Base-by-base conservation (phyloP, 2,113 vertebrate species). In the Pteropus alecto region DNA sequence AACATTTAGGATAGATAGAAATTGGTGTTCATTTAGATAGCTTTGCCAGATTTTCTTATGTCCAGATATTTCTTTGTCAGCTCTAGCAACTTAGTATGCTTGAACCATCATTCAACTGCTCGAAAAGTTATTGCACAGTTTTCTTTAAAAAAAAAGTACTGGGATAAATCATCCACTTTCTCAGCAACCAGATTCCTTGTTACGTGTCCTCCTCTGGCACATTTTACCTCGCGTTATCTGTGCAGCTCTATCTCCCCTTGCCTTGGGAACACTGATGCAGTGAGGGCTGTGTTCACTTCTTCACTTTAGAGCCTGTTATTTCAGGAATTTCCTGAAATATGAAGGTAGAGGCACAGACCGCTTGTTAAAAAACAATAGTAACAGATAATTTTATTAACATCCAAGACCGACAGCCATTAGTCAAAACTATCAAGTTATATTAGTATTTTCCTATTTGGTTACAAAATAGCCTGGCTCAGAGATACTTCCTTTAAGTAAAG, bases 51-150 rank as follows among this genome's bases (percentile, higher is more conserved):
- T 94, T 93, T 87, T 87, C 58, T 89, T 93, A 93, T 88, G 84
- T 84, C 61, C 56, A 88, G 30, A 56, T 92, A 87, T 90, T 97
- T 94, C 90, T 97, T 70, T 78, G 70, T 90, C 71, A 77, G 46
- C 70, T 77, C 88, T 88, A 94, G 95, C 95, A 91, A 73, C 12
- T 43, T 28, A 51, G 56, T 61, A 7, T 97, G 43, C 92, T 93
- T 95, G 73, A 90, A 94, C 92, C 70, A 51, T 61, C 28, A 76
- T 63, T 78, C 46, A 85, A 21, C 65, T 86, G 43, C 84, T 82
- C 26, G 24, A 51, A 70, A 79, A 89, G 56, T 87, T 82, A 61
- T 30, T 93, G 67, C 85, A 38, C 61, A 56, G 58, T 92, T 96
- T 74, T 91, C 89, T 88, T 43, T 18, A 13, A 10, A 4, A 61